These are phyloP conservation scores for Conus ventricosus DNA, from an alignment of 1,140 invertebrate species.

Conservation along the genomic window DNA sequence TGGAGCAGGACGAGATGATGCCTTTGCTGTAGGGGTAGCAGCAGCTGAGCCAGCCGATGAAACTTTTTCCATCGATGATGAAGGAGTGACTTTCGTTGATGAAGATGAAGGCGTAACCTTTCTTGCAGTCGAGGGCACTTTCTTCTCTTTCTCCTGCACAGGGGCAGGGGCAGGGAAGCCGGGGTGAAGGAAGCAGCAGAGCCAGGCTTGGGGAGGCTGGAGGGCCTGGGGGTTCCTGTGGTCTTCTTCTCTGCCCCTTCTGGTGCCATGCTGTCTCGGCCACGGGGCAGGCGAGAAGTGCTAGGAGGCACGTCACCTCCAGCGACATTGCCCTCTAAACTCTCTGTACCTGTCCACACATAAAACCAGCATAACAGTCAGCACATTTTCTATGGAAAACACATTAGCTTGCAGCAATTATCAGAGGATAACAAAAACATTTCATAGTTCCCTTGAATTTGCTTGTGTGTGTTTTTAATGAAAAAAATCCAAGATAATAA, in stretches of 20 bases:
- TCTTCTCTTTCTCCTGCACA: neutral
- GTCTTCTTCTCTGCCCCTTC: constrained; percentile 37
- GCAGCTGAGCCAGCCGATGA: neutral
- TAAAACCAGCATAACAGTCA: too few species aligned
- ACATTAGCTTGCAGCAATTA: too few species aligned
- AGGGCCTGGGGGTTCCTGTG: neutral
- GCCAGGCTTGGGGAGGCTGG: constrained; percentile 17
- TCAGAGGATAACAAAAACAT: too few species aligned
- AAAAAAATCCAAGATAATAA: too few species aligned
- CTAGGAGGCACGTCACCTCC: constrained; percentile 49
- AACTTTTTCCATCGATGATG: neutral
- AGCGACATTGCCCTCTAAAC: constrained; percentile 52
- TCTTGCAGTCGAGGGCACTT: neutral
- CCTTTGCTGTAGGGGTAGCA: constrained; percentile 10
- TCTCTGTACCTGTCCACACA: constrained; percentile 57
- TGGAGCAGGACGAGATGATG: neutral
- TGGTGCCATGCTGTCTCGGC: constrained; percentile 46
- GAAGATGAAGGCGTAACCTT: neutral
- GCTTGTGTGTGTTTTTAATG: too few species aligned
- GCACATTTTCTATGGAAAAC: too few species aligned
- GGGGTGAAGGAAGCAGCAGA: constrained; percentile 26
- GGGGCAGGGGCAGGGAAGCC: neutral
- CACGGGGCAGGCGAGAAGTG: constrained; percentile 28
- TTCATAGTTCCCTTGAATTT: too few species aligned
- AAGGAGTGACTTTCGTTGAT: neutral